Base-by-base conservation (phyloP, 2,888 invertebrate species). In the Cryptocephalus moraei region DNA sequence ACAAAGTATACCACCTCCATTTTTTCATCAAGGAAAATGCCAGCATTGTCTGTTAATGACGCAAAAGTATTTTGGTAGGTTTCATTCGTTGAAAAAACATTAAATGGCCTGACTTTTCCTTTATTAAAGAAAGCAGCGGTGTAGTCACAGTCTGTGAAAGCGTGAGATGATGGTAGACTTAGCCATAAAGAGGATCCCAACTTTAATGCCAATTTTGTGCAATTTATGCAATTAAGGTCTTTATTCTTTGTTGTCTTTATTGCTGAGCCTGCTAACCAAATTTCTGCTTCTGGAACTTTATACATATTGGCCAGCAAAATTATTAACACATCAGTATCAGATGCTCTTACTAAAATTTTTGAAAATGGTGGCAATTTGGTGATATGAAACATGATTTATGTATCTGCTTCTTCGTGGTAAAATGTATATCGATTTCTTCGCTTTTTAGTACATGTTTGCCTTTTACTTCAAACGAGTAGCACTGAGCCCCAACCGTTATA, bases 401-500 rank as follows among this genome's bases (percentile, higher is more conserved):
- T 60, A 53, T 61, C 62, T 9, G 61, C 61, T 33, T 61, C 59
- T 53, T 62, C 58, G 39, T 60, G 57, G 39, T 59, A 10, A 48
- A 58, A 60, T 48, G 2, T 8, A 36, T 47, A 59, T 62, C 46
- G 44, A 41, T 33, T 53, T 59, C 57, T 54, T 55, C 49, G 44
- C 14, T 46, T 54, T 53, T 54, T 43, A 45, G 44, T 9, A 55
- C 40, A n/a, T 3, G 8, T 32, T 41, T 11, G 9, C n/a, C 8
- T 2, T 22, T 31, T 6, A 31, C 22, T 4, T 14, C 4, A n/a
- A 32, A 22, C 3, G 49, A 52, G 44, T 49, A 53, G 38, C 49
- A 53, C 11, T 40, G 44, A 44, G 44, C 33, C 9, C 42, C 41
- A 33, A 56, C 45, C 13, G 50, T 55, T 48, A 49, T 44, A 50